A percentile compares a stretch with the other conserved stretches of the same genome.
Conservation (phyloP, 2,113 vertebrate genomes). For the Paratilapia polleni region DNA sequence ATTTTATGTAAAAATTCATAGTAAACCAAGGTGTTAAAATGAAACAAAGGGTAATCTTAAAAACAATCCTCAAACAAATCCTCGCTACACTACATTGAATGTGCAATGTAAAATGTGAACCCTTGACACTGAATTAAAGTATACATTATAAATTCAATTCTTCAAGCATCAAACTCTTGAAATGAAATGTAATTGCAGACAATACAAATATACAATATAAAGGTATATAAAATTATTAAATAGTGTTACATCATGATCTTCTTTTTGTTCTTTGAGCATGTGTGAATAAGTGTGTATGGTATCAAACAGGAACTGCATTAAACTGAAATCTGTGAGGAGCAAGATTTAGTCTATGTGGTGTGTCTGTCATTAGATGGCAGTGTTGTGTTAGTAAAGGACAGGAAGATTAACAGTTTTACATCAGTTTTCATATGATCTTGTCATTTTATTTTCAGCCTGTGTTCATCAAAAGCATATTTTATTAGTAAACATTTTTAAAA, state of each 20-base stretch:
- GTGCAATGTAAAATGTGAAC: neutral
- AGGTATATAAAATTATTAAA: neutral
- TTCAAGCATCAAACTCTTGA: neutral
- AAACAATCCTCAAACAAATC: neutral
- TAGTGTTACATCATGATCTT: neutral
- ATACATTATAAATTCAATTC: neutral
- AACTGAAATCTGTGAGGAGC: neutral
- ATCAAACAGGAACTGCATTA: neutral
- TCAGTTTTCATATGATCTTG: neutral
- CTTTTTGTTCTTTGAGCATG: neutral
- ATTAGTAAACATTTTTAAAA: neutral
- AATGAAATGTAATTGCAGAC: too few relatives aligned
- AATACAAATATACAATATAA: fast-evolving
- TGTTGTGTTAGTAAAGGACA: constrained; percentile 59
- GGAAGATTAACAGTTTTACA: neutral
- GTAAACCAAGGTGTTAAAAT: neutral
- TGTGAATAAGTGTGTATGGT: neutral
- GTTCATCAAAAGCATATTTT: neutral
- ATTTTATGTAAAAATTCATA: neutral
- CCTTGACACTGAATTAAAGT: neutral
- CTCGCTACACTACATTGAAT: neutral
- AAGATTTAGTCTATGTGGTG: neutral
- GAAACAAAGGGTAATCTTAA: neutral
- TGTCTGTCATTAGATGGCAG: constrained; percentile 77
- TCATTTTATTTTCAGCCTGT: neutral